Evolutionary conservation across 2,888 invertebrate species (phyloP).

Genomic region (Hypsopygia costalis): DNA sequence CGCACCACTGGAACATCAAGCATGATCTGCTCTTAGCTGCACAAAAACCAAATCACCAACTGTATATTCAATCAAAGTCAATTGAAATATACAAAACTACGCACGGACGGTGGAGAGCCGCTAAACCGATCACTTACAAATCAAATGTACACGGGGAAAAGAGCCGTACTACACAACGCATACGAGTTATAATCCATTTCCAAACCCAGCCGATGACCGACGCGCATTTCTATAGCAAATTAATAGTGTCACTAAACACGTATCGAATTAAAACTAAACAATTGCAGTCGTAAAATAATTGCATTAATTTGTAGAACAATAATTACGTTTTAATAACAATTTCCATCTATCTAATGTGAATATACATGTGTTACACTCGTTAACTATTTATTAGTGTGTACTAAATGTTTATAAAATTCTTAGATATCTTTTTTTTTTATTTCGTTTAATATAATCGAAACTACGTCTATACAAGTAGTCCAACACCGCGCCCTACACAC

Average conservation of each 20-base stretch:
- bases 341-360: slow-evolving; percentile 66
- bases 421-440: slow-evolving; percentile 42
- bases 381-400: slow-evolving; percentile 57
- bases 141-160: too few relatives aligned
- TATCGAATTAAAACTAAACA: slow-evolving; percentile 36
- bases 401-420: slow-evolving; percentile 66
- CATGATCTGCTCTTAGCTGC: too few relatives aligned
- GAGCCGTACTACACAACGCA: not conserved
- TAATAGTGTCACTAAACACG: slow-evolving; percentile 31
- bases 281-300: slow-evolving; percentile 47
- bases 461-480: slow-evolving; percentile 60
- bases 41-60: too few relatives aligned
- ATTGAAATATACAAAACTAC: too few relatives aligned
- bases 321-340: slow-evolving; percentile 26
- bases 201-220: not conserved
- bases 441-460: slow-evolving; percentile 51
- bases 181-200: not conserved
- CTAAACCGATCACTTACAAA: too few relatives aligned
- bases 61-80: too few relatives aligned
- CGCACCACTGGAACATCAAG: too few relatives aligned
- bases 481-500: slow-evolving; percentile 64
- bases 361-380: slow-evolving; percentile 59
- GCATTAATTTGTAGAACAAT: slow-evolving; percentile 27
- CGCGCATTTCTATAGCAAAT: slow-evolving; percentile 17
- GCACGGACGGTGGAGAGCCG: too few relatives aligned